phyloP scores from a whole-genome alignment of 2,888 invertebrate genomes.

The Caenorhabditis becei region DNA sequence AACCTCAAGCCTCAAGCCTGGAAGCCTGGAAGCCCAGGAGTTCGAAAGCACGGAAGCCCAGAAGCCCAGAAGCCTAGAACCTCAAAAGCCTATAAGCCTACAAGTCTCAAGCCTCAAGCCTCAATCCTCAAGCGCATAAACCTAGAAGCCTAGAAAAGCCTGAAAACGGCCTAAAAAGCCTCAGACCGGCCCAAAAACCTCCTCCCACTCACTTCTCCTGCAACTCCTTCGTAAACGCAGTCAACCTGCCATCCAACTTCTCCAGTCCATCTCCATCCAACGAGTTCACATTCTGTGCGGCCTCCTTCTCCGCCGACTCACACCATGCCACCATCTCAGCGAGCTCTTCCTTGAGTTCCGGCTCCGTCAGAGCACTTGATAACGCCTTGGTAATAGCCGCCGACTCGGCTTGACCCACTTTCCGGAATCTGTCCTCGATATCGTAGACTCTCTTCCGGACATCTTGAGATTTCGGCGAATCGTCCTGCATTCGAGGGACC shows the following conservation, averaged over 20 bases:
- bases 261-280: slow-evolving; percentile 61
- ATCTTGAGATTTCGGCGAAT: slow-evolving; percentile 49
- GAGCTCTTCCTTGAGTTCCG: slow-evolving; percentile 49
- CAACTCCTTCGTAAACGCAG: slow-evolving; percentile 24
- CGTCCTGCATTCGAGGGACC: slow-evolving; percentile 68
- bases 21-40: too few relatives aligned
- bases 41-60: too few relatives aligned
- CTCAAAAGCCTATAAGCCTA: too few relatives aligned
- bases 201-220: slow-evolving; percentile 34
- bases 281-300: slow-evolving; percentile 52
- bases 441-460: slow-evolving; percentile 58
- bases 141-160: too few relatives aligned
- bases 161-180: too few relatives aligned
- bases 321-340: slow-evolving; percentile 61
- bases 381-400: slow-evolving; percentile 43
- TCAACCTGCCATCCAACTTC: slow-evolving; percentile 33
- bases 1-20: too few relatives aligned
- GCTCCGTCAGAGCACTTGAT: slow-evolving; percentile 52
- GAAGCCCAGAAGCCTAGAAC: too few relatives aligned
- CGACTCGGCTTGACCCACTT: slow-evolving; percentile 36
- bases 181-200: not conserved
- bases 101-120: too few relatives aligned
- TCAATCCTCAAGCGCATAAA: too few relatives aligned
- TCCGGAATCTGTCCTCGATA: slow-evolving; percentile 61
- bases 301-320: slow-evolving; percentile 55